Evolutionary conservation across 2,113 vertebrate genomes (phyloP), one percentile per base, ranked within the genome.

Genomic region (Rhynchomys soricoides): DNA sequence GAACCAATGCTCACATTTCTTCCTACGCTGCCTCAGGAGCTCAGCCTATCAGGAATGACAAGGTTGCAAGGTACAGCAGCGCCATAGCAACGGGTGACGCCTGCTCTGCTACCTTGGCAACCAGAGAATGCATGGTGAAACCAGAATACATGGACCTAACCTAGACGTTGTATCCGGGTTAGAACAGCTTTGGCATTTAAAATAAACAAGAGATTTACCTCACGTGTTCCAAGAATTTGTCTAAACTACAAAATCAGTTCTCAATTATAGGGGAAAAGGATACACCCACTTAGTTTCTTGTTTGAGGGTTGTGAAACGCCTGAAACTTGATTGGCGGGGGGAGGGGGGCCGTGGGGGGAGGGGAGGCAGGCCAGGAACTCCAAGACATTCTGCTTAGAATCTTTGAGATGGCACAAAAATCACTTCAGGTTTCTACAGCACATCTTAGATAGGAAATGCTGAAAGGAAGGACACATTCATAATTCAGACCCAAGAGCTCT

Each of bases 1-100:
- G 71, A 21, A 0, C 98, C 98, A 98, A 98, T 97, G 55, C 8
- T 37, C 0, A 45, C 31, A 4, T 43, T 0, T 5, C 75, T 98
- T 97, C 88, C 83, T 96, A 34, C 0, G 1, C 0, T 7, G 0
- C 0, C 4, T 17, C 34, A 2, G 11, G 17, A 0, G 19, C 0
- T 5, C 21, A 26, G 11, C 98, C 98, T 98, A 98, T 97, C 2
- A 22, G 34, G 0, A 62, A 1, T 15, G 5, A 50, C 48, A 37
- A 4, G 95, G 40, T 68, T 96, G 16, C 0, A 10, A 0, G 0
- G 95, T 1, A 15, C 9, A 3, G 0, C 29, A 16, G 7, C 1
- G 0, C 64, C 91, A 1, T 10, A 50, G 93, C 95, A 40, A 97
- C 92, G 7, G 31, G 24, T 48, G 93, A 97, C 96, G 94, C 97